A percentile compares a stretch with the other conserved stretches of the same genome.
phyloP scores from a whole-genome alignment of 2,797 vertebrate genomes.

The Mastacembelus armatus region DNA sequence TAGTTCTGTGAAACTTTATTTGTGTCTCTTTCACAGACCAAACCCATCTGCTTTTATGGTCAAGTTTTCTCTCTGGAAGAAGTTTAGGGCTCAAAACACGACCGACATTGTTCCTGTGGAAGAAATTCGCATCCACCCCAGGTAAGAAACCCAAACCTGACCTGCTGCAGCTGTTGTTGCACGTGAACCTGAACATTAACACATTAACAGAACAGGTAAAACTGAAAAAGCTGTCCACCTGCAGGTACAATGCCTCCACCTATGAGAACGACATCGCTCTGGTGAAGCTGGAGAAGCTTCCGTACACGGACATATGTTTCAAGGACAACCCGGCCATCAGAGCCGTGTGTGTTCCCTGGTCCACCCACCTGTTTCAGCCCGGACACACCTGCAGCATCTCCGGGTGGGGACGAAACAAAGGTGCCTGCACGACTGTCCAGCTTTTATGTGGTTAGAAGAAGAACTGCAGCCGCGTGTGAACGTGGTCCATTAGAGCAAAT shows the following conservation, averaged over 20 bases:
- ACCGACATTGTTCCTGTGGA: slow-evolving; percentile 72
- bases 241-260: slow-evolving; percentile 78
- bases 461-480: no score
- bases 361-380: slow-evolving; percentile 84
- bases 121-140: slow-evolving; percentile 85
- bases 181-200: no score
- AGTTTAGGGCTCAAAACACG: slow-evolving; percentile 2
- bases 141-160: not conserved
- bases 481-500: no score
- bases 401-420: slow-evolving; percentile 90
- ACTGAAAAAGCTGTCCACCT: not conserved
- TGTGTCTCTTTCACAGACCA: slow-evolving; percentile 70
- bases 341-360: slow-evolving; percentile 92
- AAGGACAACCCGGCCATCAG: slow-evolving; percentile 60
- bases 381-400: slow-evolving; percentile 90
- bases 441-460: no score
- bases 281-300: slow-evolving; percentile 81
- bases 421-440: slow-evolving; percentile 58
- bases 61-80: slow-evolving; percentile 86
- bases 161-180: no score
- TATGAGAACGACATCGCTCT: slow-evolving; percentile 95
- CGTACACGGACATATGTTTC: slow-evolving; percentile 55
- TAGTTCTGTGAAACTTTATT: no score
- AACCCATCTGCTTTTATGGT: slow-evolving; percentile 80
- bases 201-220: not conserved